These are phyloP conservation scores for Melanotus villosus DNA, from an alignment of 2,888 invertebrate genomes.

Conservation along the genomic window DNA sequence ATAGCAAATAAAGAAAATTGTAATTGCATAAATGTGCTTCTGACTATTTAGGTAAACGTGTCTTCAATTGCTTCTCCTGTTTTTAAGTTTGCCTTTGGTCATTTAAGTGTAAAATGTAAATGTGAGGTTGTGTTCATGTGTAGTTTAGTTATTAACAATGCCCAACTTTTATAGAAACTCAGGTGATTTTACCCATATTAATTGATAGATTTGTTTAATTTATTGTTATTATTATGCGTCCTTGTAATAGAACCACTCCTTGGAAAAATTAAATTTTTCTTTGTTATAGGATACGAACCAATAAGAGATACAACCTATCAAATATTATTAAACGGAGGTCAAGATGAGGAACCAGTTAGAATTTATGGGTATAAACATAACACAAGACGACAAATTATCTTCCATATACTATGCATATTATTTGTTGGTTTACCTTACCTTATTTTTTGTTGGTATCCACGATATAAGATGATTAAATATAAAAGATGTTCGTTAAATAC, in stretches of 20 bases:
- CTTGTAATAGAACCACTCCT: neutral
- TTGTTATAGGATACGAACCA: constrained; percentile 70
- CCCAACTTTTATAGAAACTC: neutral
- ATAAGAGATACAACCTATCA: constrained; percentile 73
- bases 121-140: neutral
- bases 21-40: neutral
- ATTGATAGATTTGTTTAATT: too few species aligned
- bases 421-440: constrained; percentile 74
- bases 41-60: constrained; percentile 7
- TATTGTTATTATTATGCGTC: too few species aligned
- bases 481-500: constrained; percentile 71
- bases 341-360: constrained; percentile 66
- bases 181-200: constrained; percentile 29
- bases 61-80: neutral
- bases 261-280: neutral
- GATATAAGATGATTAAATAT: constrained; percentile 71
- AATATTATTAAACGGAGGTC: constrained; percentile 67
- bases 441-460: constrained; percentile 72
- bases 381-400: constrained; percentile 67
- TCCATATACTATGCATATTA: constrained; percentile 70
- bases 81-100: constrained; percentile 1
- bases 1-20: neutral
- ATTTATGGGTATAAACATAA: constrained; percentile 72
- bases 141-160: constrained; percentile 23
- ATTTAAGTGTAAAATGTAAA: neutral